These are phyloP conservation scores for Characodon lateralis DNA, from an alignment of 2,797 vertebrate species.

Conservation along the genomic window DNA sequence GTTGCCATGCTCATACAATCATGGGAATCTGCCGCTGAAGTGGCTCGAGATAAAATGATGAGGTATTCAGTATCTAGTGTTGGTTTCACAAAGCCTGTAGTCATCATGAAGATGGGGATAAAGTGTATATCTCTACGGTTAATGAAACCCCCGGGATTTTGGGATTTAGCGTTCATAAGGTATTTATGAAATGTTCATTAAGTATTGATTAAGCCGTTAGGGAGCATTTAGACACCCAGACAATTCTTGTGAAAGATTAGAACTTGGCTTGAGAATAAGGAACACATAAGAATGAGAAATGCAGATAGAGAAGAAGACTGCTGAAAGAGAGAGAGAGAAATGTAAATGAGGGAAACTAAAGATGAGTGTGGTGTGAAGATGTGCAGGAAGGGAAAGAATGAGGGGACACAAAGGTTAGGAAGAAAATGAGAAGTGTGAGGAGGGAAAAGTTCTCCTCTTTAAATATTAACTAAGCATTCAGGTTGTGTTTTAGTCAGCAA, in stretches of 20 bases:
- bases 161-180: conserved; percentile 78
- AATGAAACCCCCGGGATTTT: conserved; percentile 72
- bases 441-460: conserved; percentile 52
- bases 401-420: conserved; percentile 15
- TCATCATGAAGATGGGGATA: conserved; percentile 54
- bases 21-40: conserved; percentile 19
- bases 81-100: conserved; percentile 51
- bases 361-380: conserved; percentile 19
- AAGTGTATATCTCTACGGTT: conserved; percentile 68
- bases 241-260: conserved; percentile 70
- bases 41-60: conserved; percentile 54
- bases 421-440: conserved; percentile 20
- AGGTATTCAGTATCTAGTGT: conserved; percentile 55
- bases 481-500: conserved; percentile 67
- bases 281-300: conserved; percentile 46
- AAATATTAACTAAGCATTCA: conserved; percentile 73
- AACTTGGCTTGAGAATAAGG: conserved; percentile 51
- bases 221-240: conserved; percentile 73
- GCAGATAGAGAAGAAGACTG: conserved; percentile 17
- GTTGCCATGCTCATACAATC: neutral
- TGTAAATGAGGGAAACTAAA: conserved; percentile 34
- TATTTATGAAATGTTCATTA: conserved; percentile 81
- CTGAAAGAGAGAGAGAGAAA: conserved; percentile 21
- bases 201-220: conserved; percentile 79
- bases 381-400: conserved; percentile 16